phyloP scores from a whole-genome alignment of 2,113 vertebrate species.

The Prochilodus magdalenae region DNA sequence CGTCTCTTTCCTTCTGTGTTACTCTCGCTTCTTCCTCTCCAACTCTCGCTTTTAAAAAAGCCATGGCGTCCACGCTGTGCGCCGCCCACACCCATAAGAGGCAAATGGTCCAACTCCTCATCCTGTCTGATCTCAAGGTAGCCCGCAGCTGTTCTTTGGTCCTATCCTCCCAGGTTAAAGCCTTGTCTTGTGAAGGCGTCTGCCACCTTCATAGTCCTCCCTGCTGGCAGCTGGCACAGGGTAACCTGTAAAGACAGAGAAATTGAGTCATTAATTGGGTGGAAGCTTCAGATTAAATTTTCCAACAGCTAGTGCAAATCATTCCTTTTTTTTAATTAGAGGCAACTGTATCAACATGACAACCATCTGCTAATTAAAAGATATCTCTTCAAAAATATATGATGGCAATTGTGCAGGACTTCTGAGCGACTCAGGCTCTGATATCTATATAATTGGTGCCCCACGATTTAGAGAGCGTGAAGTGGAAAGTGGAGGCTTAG shows the following conservation, averaged over 20 bases:
- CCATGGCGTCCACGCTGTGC: constrained; percentile 73
- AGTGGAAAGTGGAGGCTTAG: constrained; percentile 31
- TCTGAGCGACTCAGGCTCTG: constrained; percentile 24
- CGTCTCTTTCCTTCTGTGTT: constrained; percentile 28
- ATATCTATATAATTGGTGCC: constrained; percentile 58
- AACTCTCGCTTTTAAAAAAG: constrained; percentile 78
- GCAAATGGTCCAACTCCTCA: constrained; percentile 85
- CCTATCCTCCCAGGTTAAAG: constrained; percentile 64
- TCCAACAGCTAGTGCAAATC: constrained; percentile 14
- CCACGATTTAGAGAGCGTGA: constrained; percentile 28
- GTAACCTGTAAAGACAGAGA: constrained; percentile 51
- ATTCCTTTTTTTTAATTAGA: constrained; percentile 42
- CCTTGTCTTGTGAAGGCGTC: constrained; percentile 28
- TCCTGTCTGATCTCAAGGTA: constrained; percentile 58
- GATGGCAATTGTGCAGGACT: constrained; percentile 16
- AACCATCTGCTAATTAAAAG: constrained; percentile 54
- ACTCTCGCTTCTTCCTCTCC: constrained; percentile 26
- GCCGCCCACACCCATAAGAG: constrained; percentile 81
- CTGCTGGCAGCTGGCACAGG: constrained; percentile 17
- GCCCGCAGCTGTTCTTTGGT: constrained; percentile 39
- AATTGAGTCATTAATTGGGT: constrained; percentile 28
- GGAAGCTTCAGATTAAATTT: constrained; percentile 5
- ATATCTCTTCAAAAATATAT: constrained; percentile 30
- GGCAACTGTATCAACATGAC: constrained; percentile 32
- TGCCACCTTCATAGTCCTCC: constrained; percentile 63